Base-by-base conservation (phyloP, 2,113 vertebrate genomes). In the Alligator mississippiensis region DNA sequence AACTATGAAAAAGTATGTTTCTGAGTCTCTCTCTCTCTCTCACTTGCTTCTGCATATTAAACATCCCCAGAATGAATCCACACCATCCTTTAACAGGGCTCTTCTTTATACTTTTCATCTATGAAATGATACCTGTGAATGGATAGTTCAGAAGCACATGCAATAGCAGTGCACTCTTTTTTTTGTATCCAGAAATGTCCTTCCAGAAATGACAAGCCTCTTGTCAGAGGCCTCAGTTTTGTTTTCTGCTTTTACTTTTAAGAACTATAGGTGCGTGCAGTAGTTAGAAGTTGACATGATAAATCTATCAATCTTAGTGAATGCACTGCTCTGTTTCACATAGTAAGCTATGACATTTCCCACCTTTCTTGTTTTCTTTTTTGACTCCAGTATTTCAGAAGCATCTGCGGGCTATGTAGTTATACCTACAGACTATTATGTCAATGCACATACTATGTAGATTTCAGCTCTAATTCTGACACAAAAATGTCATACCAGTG, bases 1-100 rank as follows among this genome's bases (percentile, higher is more conserved):
- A 2, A 0, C 24, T 79, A 8, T 55, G 18, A 57, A 57, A 57
- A 72, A 72, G 62, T 75, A 75, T 2, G 18, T 8, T 28, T 34
- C 22, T 15, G 8, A 30, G 25, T 68, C 25, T 11, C 61, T 84
- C 22, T 30, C 61, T 72, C 68, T 18, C 24, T 13, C 5, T 4
- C 47, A 70, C 54, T 57, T 84, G 58, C 34, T 81, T 28, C 72
- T 3, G 4, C 38, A 16, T 30, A 18, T n/a, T 14, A 70, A 84
- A 27, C 6, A 13, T 19, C 27, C 75, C 11, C 4, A 62, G 76
- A 38, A 28, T 18, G 25, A 34, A 47, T 7, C 28, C 1, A 1
- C 19, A 9, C 14, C 0, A 0, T 60, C 11, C n/a, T 78, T 10
- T 25, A 9, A 60, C 3, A 9, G 16, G 60, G 55, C 25, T 15